These are phyloP conservation scores for Siniperca obscura DNA, from an alignment of 2,797 vertebrate genomes.

Conservation along the genomic window DNA sequence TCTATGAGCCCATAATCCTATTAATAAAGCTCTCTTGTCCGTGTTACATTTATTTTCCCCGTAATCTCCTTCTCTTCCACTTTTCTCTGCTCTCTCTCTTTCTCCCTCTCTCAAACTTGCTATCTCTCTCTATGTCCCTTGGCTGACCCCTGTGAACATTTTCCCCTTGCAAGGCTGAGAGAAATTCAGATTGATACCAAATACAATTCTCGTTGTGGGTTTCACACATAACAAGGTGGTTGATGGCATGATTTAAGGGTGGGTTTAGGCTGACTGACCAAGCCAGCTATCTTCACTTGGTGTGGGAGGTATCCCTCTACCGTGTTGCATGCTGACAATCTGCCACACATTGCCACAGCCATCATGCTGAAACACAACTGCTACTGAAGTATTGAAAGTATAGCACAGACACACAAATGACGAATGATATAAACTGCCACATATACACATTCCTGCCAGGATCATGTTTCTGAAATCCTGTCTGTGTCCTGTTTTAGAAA, in stretches of 20 bases:
- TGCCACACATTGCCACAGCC: slow-evolving; percentile 35
- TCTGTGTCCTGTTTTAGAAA: neutral
- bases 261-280: slow-evolving; percentile 77
- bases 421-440: neutral
- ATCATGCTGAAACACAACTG: slow-evolving; percentile 25
- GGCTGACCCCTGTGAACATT: slow-evolving; percentile 89
- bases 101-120: slow-evolving; percentile 65
- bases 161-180: slow-evolving; percentile 83
- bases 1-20: slow-evolving; percentile 93
- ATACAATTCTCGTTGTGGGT: slow-evolving; percentile 83
- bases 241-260: slow-evolving; percentile 81
- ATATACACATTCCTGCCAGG: neutral
- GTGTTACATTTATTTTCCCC: slow-evolving; percentile 91
- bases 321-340: slow-evolving; percentile 24
- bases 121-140: slow-evolving; percentile 85
- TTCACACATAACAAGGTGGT: slow-evolving; percentile 79
- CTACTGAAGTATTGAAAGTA: slow-evolving; percentile 12
- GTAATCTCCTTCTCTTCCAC: slow-evolving; percentile 90
- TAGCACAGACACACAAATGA: neutral
- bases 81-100: slow-evolving; percentile 67
- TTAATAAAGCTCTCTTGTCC: slow-evolving; percentile 92
- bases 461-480: neutral
- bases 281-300: slow-evolving; percentile 67
- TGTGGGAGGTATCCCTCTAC: slow-evolving; percentile 23
- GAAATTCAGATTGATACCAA: slow-evolving; percentile 86